These are phyloP conservation scores for Euclidia mi DNA, from an alignment of 2,888 invertebrate species.

Conservation along the genomic window DNA sequence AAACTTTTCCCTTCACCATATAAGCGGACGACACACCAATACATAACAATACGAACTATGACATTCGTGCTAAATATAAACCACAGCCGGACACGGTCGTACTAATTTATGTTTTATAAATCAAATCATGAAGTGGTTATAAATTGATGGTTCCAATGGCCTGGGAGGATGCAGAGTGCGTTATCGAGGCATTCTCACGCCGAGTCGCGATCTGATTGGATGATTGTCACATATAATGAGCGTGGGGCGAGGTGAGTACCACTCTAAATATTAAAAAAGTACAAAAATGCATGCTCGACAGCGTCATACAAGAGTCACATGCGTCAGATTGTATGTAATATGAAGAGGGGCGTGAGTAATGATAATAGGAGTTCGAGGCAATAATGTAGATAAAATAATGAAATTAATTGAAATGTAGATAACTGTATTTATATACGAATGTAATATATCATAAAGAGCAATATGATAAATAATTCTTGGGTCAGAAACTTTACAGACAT, in stretches of 20 bases:
- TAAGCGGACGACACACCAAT: neutral
- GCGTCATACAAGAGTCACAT: neutral
- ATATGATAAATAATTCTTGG: too few species aligned
- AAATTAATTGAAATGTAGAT: too few species aligned
- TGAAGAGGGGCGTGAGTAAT: neutral
- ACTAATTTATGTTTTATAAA: constrained; percentile 59
- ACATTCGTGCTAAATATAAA: constrained; percentile 27
- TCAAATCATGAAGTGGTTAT: constrained; percentile 55
- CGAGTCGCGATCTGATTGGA: constrained; percentile 75
- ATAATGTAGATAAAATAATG: too few species aligned
- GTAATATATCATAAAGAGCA: too few species aligned
- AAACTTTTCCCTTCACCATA: too few species aligned
- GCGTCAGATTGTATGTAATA: neutral
- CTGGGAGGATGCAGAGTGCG: constrained; percentile 70
- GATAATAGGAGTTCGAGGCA: neutral
- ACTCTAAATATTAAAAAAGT: constrained; percentile 11
- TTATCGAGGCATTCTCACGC: constrained; percentile 75
- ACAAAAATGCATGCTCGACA: neutral
- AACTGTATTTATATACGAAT: too few species aligned
- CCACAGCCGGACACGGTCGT: constrained; percentile 15
- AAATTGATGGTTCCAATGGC: constrained; percentile 74
- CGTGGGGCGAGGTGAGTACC: constrained; percentile 53
- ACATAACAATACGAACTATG: constrained; percentile 15
- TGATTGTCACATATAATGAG: constrained; percentile 71
- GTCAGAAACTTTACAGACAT: too few species aligned